Conservation (phyloP, 2,113 vertebrate species). For the Trinectes maculatus region DNA sequence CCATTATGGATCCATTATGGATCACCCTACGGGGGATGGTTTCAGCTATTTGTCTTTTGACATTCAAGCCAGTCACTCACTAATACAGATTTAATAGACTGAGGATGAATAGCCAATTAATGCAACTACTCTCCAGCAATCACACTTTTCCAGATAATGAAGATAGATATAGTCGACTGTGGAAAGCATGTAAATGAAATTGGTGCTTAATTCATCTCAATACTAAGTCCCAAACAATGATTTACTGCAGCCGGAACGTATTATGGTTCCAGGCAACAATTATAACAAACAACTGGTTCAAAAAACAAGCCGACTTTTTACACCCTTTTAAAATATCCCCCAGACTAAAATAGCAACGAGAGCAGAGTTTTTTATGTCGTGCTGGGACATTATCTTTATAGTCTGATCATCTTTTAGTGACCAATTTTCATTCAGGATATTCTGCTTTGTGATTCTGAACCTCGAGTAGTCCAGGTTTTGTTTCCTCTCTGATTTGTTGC, state of each 20-base stretch:
- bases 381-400: too few species aligned
- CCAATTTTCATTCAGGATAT: too few species aligned
- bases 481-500: too few species aligned
- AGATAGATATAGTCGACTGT: constrained; percentile 58
- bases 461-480: too few species aligned
- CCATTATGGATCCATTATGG: constrained; percentile 45
- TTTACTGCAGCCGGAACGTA: constrained; percentile 20
- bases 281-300: constrained; percentile 18
- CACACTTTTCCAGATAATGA: constrained; percentile 67
- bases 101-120: constrained; percentile 70
- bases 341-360: too few species aligned
- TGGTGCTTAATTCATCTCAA: constrained; percentile 51
- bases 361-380: too few species aligned
- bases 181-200: constrained; percentile 50
- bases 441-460: too few species aligned
- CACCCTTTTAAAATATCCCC: too few species aligned
- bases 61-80: constrained; percentile 60
- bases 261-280: constrained; percentile 19
- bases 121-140: constrained; percentile 48
- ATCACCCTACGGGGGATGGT: constrained; percentile 35
- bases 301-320: constrained; percentile 3
- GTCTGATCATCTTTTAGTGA: too few species aligned
- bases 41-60: constrained; percentile 66
- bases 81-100: constrained; percentile 71
- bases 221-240: constrained; percentile 27